Evolutionary conservation across 2,113 vertebrate species (phyloP), one percentile per base, ranked within the genome.

Genomic region (Sorex fumeus): DNA sequence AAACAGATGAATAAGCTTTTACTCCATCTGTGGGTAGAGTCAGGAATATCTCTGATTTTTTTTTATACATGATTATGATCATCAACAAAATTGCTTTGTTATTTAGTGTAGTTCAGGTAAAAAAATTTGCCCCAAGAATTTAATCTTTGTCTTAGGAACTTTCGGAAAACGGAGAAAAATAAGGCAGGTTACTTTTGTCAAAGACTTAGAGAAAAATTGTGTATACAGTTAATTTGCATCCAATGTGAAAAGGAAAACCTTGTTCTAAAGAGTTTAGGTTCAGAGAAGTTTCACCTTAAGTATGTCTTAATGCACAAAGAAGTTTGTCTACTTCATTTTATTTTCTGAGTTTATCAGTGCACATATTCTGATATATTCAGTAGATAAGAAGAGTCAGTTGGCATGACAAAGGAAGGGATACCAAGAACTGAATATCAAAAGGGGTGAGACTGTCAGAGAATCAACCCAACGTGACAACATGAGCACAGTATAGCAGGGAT

Each of bases 1-100:
- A 88, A 88, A 69, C 90, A 94, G 64, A n/a, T 53, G 74, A 78
- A 72, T 34, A 91, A 75, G 4, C 34, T 87, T 87, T 82, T 80
- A 34, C 64, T 87, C 60, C 75, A 23, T 83, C 57, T 93, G 62
- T 74, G 82, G 60, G 28, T 36, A 57, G 78, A 77, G 50, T 82
- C 16, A 57, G 70, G 64, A 88, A 21, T 87, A 60, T 70, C 15
- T 85, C 25, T 75, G 8, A 27, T 64, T 64, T 27, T 27, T 23
- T 64, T 27, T 53, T 13, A 53, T 57, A 64, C 30, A 53, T 10
- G 32, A 47, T 34, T 92, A n/a, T 50, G 72, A 47, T 83, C 40
- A 70, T 80, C 57, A 70, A 81, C 81, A 23, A 71, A 25, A 72
- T 64, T 86, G 82, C 27, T 15, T 85, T 88, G 40, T 45, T 62